Conservation (phyloP, 2,113 vertebrate genomes). For the Peromyscus leucopus region DNA sequence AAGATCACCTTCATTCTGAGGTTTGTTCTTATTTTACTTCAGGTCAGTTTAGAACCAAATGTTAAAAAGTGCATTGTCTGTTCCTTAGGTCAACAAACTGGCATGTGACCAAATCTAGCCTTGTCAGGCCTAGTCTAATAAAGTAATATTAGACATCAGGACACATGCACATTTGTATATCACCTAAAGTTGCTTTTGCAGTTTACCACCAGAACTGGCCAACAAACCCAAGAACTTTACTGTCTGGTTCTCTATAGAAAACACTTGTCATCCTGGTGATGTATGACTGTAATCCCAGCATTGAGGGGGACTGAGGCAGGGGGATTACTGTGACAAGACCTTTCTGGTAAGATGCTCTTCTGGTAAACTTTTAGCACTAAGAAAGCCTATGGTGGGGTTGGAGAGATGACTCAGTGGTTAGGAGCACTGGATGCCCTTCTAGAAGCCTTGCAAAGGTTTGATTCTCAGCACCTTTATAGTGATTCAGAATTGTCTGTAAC, state of each 20-base stretch:
- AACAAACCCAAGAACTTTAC: neutral
- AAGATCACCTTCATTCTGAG: neutral
- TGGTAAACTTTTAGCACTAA: neutral
- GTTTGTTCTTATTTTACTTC: slow-evolving; percentile 28
- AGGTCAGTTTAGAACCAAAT: slow-evolving; percentile 42
- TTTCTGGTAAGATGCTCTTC: neutral
- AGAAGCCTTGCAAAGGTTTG: neutral
- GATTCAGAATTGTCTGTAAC: neutral
- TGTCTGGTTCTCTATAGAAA: neutral
- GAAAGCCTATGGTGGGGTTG: neutral
- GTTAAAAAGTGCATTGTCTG: neutral
- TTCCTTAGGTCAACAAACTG: neutral
- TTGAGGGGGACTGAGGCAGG: neutral
- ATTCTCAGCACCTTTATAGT: neutral
- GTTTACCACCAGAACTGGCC: neutral
- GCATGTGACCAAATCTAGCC: neutral
- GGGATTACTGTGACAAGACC: neutral
- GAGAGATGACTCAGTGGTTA: neutral
- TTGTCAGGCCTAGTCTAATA: neutral
- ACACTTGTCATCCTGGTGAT: neutral
- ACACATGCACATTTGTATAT: neutral
- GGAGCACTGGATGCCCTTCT: neutral
- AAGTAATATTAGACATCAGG: slow-evolving; percentile 33
- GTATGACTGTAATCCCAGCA: neutral
- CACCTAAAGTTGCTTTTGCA: neutral